Evolutionary conservation across 2,797 vertebrate species (phyloP).

Genomic region (Cryptoprocta ferox): DNA sequence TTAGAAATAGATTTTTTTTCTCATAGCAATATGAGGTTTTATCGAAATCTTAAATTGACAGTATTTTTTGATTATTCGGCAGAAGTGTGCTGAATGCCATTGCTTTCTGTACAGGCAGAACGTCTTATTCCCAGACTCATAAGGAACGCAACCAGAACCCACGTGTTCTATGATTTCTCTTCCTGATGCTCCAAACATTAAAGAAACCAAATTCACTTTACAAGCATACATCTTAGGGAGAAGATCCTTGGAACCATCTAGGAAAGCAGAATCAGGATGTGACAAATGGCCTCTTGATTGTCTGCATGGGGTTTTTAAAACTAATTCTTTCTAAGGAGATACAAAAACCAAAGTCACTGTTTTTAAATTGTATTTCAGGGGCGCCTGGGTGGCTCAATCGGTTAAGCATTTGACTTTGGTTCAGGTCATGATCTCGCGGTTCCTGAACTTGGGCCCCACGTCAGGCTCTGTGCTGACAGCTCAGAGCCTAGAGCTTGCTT

Average conservation of each 20-base stretch:
- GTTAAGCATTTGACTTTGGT: too few species aligned
- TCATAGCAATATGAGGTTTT: not conserved
- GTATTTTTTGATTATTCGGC: not conserved
- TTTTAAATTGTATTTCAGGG: not conserved
- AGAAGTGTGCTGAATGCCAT: not conserved
- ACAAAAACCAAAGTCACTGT: not conserved
- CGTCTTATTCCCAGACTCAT: not conserved
- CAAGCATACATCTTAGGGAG: not conserved
- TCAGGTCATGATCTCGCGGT: too few species aligned
- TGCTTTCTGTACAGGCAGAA: not conserved
- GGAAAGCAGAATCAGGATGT: not conserved
- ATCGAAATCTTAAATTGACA: not conserved
- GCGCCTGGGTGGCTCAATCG: too few species aligned
- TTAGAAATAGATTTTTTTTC: not conserved
- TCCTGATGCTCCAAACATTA: not conserved
- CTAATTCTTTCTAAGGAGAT: not conserved
- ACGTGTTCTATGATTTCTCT: not conserved
- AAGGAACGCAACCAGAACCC: not conserved
- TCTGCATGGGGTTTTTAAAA: not conserved
- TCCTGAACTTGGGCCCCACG: too few species aligned
- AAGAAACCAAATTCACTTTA: not conserved
- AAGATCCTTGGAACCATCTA: not conserved
- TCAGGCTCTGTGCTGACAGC: too few species aligned
- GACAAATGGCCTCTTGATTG: not conserved
- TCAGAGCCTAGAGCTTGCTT: too few species aligned